A percentile compares a stretch with the other conserved stretches of the same genome.
Conservation (phyloP, 2,113 vertebrate genomes). For the Nibea albiflora region DNA sequence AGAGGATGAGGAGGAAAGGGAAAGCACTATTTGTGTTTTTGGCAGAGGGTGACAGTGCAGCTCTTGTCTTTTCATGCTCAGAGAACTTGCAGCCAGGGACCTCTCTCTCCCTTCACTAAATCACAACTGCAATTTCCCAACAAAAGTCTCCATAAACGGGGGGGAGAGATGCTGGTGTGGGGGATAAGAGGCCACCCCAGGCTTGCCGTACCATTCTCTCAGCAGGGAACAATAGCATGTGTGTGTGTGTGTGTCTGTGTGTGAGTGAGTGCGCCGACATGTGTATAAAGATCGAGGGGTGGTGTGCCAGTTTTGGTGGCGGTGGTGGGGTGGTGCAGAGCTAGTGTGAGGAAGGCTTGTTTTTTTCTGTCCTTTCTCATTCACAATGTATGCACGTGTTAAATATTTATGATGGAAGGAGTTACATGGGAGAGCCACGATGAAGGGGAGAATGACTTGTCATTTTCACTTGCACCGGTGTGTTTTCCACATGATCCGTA, state of each 20-base stretch:
- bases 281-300: not conserved
- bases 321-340: not conserved
- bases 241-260: constrained; percentile 2
- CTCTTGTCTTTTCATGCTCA: constrained; percentile 46
- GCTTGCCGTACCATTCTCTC: constrained; percentile 36
- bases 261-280: constrained; percentile 3
- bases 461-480: constrained; percentile 24
- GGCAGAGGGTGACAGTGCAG: constrained; percentile 58
- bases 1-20: constrained; percentile 36
- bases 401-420: constrained; percentile 69
- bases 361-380: constrained; percentile 53
- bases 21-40: constrained; percentile 63
- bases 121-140: constrained; percentile 13
- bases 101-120: constrained; percentile 23
- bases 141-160: constrained; percentile 24
- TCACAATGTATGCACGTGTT: constrained; percentile 57
- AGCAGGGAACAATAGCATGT: constrained; percentile 41
- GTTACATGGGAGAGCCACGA: constrained; percentile 30
- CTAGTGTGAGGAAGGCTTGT: not conserved
- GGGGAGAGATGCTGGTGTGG: constrained; percentile 16
- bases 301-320: constrained; percentile 16
- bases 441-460: constrained; percentile 32
- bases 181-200: constrained; percentile 11
- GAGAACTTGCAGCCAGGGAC: constrained; percentile 55
- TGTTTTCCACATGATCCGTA: not conserved